Percentiles rank a stretch among this genome's conserved stretches.
Conservation (phyloP, 2,888 invertebrate species). For the Diadegma fenestrale region DNA sequence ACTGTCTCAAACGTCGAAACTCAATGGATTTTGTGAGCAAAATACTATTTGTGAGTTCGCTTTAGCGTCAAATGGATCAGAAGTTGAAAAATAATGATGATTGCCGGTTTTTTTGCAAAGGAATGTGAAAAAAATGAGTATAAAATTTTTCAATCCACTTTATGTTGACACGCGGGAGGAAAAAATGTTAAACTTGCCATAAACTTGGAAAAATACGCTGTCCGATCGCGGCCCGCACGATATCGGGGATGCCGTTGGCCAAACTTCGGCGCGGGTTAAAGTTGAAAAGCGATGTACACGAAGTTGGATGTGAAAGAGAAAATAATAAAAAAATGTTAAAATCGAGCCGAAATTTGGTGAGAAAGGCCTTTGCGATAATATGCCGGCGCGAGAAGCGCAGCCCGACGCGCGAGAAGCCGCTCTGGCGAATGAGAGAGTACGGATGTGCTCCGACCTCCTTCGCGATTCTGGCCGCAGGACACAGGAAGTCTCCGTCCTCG, state of each 20-base stretch:
- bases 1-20: background rate
- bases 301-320: slow-evolving; percentile 9
- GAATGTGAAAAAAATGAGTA: background rate
- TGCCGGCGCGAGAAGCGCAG: slow-evolving; percentile 39
- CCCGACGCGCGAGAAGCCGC: background rate
- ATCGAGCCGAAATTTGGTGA: slow-evolving; percentile 39
- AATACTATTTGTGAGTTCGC: background rate
- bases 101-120: background rate
- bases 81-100: background rate
- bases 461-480: slow-evolving; percentile 54
- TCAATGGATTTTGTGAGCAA: background rate
- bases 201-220: background rate
- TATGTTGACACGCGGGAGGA: background rate
- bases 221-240: background rate
- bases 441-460: slow-evolving; percentile 46
- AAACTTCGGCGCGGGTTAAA: background rate
- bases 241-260: slow-evolving; percentile 18
- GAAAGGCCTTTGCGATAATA: slow-evolving; percentile 55
- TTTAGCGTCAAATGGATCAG: background rate
- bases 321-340: slow-evolving; percentile 28
- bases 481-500: slow-evolving; percentile 67
- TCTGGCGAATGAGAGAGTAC: slow-evolving; percentile 7
- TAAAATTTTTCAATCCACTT: background rate
- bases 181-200: background rate
- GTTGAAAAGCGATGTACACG: slow-evolving; percentile 20